phyloP scores from a whole-genome alignment of 2,797 vertebrate species.

The Oryzias sinensis region DNA sequence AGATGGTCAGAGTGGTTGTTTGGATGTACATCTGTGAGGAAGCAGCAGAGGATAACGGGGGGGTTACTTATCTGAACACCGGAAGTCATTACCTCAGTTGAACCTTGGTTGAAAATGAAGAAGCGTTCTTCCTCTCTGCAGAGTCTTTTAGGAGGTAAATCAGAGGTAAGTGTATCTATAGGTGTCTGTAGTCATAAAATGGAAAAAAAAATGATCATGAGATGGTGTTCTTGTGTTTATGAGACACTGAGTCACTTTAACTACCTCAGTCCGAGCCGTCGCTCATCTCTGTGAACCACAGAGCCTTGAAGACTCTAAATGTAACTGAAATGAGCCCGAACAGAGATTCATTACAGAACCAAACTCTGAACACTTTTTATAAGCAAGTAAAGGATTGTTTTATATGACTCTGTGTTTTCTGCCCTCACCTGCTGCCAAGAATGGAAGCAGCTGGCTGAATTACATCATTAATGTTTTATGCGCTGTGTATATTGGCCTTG shows the following conservation, averaged over 20 bases:
- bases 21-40: conserved; percentile 89
- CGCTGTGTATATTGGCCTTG: conserved; percentile 36
- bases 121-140: too few relatives aligned
- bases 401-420: conserved; percentile 26
- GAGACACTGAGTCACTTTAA: conserved; percentile 1
- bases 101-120: too few relatives aligned
- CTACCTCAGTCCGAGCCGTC: background rate
- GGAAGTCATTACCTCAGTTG: too few relatives aligned
- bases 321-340: background rate
- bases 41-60: background rate
- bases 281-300: background rate
- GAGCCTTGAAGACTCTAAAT: background rate
- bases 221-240: background rate
- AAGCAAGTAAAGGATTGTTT: conserved; percentile 29
- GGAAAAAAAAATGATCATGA: background rate
- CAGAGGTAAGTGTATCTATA: too few relatives aligned
- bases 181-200: too few relatives aligned
- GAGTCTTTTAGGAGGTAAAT: too few relatives aligned
- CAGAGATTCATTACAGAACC: background rate
- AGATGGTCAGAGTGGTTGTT: conserved; percentile 91
- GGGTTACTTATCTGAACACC: background rate
- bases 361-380: conserved; percentile 26
- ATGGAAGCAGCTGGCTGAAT: conserved; percentile 22
- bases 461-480: conserved; percentile 45
- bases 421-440: conserved; percentile 24